A percentile compares a stretch with the other conserved stretches of the same genome.
Evolutionary conservation across 2,113 vertebrate species (phyloP).

Genomic region (Junco hyemalis): DNA sequence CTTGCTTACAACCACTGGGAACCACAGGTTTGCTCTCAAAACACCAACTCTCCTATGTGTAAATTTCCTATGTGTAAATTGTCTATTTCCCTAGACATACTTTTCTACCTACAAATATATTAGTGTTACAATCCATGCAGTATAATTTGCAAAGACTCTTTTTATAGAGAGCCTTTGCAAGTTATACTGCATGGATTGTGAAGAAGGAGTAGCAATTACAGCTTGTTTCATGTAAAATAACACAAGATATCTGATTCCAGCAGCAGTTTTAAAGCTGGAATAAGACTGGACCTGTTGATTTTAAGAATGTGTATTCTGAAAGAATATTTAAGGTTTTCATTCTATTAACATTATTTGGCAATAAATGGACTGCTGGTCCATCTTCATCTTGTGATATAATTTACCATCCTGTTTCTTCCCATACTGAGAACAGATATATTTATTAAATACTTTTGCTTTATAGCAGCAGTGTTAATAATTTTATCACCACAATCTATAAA

Average conservation of each 20-base stretch:
- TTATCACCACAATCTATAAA: slow-evolving; percentile 35
- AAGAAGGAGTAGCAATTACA: background rate
- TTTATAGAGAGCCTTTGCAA: background rate
- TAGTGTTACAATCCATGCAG: background rate
- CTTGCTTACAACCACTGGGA: background rate
- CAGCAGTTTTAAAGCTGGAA: background rate
- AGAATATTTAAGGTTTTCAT: background rate
- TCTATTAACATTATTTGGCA: background rate
- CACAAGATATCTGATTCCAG: background rate
- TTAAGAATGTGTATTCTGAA: background rate
- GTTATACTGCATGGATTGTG: background rate
- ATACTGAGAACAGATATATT: slow-evolving; percentile 21
- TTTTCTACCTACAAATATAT: background rate
- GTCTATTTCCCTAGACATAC: background rate
- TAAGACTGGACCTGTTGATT: background rate
- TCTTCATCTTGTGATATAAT: background rate
- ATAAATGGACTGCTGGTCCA: background rate
- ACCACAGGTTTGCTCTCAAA: background rate
- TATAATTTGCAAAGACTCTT: background rate
- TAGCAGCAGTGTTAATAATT: slow-evolving; percentile 48
- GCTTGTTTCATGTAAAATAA: background rate
- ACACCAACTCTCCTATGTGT: background rate
- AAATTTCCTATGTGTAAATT: background rate
- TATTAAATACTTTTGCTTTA: slow-evolving; percentile 44
- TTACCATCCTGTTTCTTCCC: background rate